phyloP scores from a whole-genome alignment of 2,113 vertebrate genomes.

The Mobula hypostoma region DNA sequence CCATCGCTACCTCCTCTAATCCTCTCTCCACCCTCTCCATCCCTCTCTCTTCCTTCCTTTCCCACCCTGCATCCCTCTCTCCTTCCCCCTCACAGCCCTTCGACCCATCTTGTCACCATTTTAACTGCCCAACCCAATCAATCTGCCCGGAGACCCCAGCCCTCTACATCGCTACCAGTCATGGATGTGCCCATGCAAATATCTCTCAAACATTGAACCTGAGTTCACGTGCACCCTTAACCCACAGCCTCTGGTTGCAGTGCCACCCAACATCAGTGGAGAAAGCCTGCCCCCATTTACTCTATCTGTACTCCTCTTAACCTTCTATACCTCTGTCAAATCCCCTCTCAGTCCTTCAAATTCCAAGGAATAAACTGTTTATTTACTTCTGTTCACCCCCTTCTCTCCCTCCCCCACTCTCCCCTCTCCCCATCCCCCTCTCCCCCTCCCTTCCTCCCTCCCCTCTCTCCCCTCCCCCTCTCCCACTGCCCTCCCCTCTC shows the following conservation, averaged over 20 bases:
- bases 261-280: no score
- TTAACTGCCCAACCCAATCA: neutral
- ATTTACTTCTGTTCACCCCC: no score
- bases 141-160: slow-evolving; percentile 49
- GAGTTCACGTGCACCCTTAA: no score
- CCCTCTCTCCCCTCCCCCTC: slow-evolving; percentile 40
- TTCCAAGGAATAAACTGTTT: no score
- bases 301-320: no score
- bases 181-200: no score
- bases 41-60: slow-evolving; percentile 39
- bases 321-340: no score
- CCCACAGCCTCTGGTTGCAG: no score
- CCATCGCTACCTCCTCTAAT: slow-evolving; percentile 38
- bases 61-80: slow-evolving; percentile 38
- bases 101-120: neutral
- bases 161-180: slow-evolving; percentile 47
- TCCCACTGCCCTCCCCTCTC: slow-evolving; percentile 41
- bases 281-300: no score
- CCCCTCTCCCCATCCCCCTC: slow-evolving; percentile 33
- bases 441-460: slow-evolving; percentile 40
- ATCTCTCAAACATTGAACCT: no score
- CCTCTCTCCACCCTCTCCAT: neutral
- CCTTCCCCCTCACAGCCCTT: slow-evolving; percentile 39
- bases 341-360: no score
- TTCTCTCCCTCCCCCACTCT: neutral